Percentiles rank a stretch among this genome's conserved stretches.
phyloP scores from a whole-genome alignment of 1,140 invertebrate species.

The Leptinotarsa defecta region DNA sequence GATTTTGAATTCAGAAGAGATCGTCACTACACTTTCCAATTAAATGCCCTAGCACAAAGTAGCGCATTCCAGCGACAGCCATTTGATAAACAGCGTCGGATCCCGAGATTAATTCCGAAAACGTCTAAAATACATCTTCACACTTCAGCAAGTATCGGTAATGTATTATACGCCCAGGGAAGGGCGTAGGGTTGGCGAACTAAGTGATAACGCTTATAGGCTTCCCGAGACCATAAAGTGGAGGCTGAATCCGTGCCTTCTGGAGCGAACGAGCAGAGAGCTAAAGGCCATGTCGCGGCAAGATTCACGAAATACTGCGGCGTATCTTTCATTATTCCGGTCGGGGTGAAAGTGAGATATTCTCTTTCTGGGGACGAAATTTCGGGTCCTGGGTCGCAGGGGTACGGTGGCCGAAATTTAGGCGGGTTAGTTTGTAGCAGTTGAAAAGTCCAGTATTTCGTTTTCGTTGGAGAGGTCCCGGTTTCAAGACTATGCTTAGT shows the following conservation, averaged over 20 bases:
- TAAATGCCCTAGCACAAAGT: constrained; percentile 19
- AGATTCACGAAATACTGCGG: constrained; percentile 48
- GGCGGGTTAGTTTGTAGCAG: too few relatives aligned
- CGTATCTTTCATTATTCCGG: constrained; percentile 48
- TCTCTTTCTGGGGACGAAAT: constrained; percentile 37
- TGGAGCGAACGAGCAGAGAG: constrained; percentile 40
- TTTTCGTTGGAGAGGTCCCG: too few relatives aligned
- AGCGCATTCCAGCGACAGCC: constrained; percentile 15
- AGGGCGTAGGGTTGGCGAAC: constrained; percentile 23
- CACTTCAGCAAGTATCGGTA: constrained; percentile 47
- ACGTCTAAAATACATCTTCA: constrained; percentile 47
- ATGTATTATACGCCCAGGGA: constrained; percentile 40
- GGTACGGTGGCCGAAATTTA: too few relatives aligned
- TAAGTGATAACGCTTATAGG: constrained; percentile 47
- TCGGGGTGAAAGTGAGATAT: constrained; percentile 48
- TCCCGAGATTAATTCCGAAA: constrained; percentile 34
- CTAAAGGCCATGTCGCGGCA: constrained; percentile 38
- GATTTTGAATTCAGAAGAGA: constrained; percentile 13
- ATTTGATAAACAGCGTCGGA: constrained; percentile 31
- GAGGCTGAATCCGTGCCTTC: constrained; percentile 42
- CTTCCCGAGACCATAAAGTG: constrained; percentile 49
- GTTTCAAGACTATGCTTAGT: too few relatives aligned
- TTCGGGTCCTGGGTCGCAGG: neutral
- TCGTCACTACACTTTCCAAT: constrained; percentile 26
- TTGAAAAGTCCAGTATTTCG: too few relatives aligned